Conservation (phyloP, 2,797 vertebrate genomes). For the Scolopax bukidnonensis region DNA sequence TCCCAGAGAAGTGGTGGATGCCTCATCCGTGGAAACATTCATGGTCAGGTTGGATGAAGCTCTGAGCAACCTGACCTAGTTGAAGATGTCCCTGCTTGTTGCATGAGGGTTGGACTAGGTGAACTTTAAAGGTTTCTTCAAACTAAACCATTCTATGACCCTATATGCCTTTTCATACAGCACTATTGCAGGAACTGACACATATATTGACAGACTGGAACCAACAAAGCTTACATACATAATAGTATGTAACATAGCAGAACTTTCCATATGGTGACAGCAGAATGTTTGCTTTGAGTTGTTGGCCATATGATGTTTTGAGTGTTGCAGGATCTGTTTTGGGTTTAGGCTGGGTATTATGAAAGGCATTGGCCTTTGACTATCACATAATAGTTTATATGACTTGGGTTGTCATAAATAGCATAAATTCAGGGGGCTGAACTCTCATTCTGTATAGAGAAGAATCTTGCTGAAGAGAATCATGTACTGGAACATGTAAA, state of each 20-base stretch:
- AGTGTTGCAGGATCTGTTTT: background rate
- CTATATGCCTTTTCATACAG: background rate
- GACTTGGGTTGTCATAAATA: background rate
- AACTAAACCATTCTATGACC: background rate
- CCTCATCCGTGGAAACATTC: background rate
- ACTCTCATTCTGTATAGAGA: background rate
- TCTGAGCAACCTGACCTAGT: background rate
- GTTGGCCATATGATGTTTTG: background rate
- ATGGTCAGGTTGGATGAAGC: background rate
- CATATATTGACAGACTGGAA: fast-evolving
- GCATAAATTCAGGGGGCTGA: background rate
- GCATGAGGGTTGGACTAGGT: background rate
- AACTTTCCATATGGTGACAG: background rate
- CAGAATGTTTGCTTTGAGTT: background rate
- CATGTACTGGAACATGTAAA: background rate
- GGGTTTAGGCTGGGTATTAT: background rate
- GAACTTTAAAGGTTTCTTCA: background rate
- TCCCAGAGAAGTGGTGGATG: background rate
- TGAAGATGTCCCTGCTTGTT: background rate
- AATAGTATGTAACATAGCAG: fast-evolving
- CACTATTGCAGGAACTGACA: background rate
- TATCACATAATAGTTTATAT: background rate
- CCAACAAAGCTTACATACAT: background rate
- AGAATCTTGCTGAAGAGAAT: background rate
- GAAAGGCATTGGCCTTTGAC: background rate